phyloP scores from a whole-genome alignment of 2,888 invertebrate species.

The Athrips mouffetella region DNA sequence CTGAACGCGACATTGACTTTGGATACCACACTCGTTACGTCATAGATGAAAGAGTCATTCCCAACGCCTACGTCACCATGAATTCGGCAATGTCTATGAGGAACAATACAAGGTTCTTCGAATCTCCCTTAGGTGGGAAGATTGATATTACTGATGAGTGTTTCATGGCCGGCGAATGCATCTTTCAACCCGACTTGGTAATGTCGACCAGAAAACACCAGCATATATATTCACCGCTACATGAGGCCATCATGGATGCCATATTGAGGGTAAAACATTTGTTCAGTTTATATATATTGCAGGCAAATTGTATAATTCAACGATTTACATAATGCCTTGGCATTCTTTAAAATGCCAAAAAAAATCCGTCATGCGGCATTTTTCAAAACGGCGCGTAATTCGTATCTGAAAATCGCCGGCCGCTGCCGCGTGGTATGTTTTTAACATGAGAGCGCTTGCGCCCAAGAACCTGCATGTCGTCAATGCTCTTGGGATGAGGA shows the following conservation, averaged over 20 bases:
- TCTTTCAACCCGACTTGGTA: slow-evolving; percentile 51
- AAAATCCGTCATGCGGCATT: no score
- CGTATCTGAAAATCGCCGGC: no score
- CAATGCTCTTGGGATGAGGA: no score
- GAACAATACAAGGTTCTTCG: slow-evolving; percentile 32
- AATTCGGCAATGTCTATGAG: slow-evolving; percentile 30
- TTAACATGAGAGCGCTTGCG: no score
- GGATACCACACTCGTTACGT: slow-evolving; percentile 27
- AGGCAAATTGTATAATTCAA: no score
- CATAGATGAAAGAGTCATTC: slow-evolving; percentile 39
- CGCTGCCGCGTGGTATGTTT: no score
- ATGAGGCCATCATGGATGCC: slow-evolving; percentile 38
- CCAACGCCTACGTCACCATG: slow-evolving; percentile 39
- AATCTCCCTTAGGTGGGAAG: slow-evolving; percentile 40
- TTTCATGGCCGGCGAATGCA: slow-evolving; percentile 45
- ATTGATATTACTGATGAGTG: slow-evolving; percentile 50
- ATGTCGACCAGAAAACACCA: slow-evolving; percentile 25
- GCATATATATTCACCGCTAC: slow-evolving; percentile 42
- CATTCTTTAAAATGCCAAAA: no score
- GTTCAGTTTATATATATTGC: no score
- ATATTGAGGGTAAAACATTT: no score
- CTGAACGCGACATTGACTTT: slow-evolving; percentile 30
- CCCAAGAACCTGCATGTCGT: no score
- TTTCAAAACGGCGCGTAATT: no score
- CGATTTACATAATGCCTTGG: no score